Percentiles rank a stretch among this genome's conserved stretches.
Conservation (phyloP, 2,888 invertebrate genomes). For the Melanargia galathea region DNA sequence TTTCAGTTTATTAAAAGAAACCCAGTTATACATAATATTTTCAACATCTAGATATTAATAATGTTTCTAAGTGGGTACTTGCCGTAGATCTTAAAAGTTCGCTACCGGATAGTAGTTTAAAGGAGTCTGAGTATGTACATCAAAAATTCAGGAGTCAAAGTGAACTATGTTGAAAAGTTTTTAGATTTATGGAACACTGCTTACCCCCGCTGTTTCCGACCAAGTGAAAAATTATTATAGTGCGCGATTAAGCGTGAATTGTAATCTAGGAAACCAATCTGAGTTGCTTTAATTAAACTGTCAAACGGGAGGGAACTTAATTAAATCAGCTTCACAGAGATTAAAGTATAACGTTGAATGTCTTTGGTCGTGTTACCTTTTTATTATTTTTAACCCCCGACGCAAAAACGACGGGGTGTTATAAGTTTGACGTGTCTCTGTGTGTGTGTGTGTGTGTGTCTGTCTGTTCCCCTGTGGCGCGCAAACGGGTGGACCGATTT, state of each 20-base stretch:
- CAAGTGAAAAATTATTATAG: slow-evolving; percentile 34
- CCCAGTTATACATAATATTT: too few relatives aligned
- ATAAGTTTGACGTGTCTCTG: too few relatives aligned
- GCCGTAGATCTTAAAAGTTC: slow-evolving; percentile 36
- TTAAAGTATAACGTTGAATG: background rate
- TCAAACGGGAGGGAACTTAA: slow-evolving; percentile 1
- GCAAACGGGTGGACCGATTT: too few relatives aligned
- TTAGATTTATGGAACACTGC: slow-evolving; percentile 39
- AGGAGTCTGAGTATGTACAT: slow-evolving; percentile 34
- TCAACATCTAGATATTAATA: too few relatives aligned
- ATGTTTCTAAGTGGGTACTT: too few relatives aligned
- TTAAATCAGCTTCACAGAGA: background rate
- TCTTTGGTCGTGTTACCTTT: too few relatives aligned
- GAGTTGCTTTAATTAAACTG: slow-evolving; percentile 25
- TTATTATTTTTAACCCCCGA: too few relatives aligned
- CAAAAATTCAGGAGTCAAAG: slow-evolving; percentile 38
- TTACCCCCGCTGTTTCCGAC: slow-evolving; percentile 8
- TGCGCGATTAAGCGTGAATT: slow-evolving; percentile 10
- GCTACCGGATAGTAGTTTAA: slow-evolving; percentile 20
- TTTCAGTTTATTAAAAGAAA: too few relatives aligned
- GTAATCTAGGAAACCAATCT: slow-evolving; percentile 23
- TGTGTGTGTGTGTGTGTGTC: too few relatives aligned
- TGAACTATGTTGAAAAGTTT: slow-evolving; percentile 42
- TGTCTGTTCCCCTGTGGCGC: too few relatives aligned
- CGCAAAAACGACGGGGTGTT: too few relatives aligned